Conservation (phyloP, 2,888 invertebrate species). For the Trachelus troglodyta region DNA sequence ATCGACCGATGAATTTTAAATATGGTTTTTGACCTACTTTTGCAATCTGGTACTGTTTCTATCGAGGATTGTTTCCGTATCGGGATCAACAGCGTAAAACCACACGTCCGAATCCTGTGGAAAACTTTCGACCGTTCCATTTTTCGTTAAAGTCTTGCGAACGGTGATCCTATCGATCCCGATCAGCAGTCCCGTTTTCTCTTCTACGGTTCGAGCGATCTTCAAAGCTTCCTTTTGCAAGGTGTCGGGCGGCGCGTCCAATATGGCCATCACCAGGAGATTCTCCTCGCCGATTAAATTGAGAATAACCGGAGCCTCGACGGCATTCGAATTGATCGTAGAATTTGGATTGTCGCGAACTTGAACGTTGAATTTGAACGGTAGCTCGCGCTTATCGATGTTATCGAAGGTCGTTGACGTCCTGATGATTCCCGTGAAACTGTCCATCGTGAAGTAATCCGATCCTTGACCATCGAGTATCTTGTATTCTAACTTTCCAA, state of each 20-base stretch:
- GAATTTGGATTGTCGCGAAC: conserved; percentile 79
- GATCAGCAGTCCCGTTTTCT: conserved; percentile 79
- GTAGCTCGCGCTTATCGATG: conserved; percentile 73
- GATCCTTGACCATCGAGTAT: conserved; percentile 68
- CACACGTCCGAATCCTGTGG: conserved; percentile 85
- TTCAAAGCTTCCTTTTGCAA: conserved; percentile 71
- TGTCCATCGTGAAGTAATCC: conserved; percentile 80
- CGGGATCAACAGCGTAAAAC: conserved; percentile 87
- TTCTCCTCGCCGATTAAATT: conserved; percentile 84
- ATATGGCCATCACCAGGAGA: conserved; percentile 81
- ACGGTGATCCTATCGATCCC: conserved; percentile 88
- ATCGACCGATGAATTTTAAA: not conserved
- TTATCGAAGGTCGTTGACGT: conserved; percentile 80
- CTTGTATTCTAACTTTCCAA: conserved; percentile 82
- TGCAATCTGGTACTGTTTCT: conserved; percentile 79
- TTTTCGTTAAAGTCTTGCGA: conserved; percentile 78
- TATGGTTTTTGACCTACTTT: conserved; percentile 66
- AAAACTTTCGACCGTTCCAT: conserved; percentile 78
- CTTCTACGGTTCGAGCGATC: conserved; percentile 75
- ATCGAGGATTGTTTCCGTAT: conserved; percentile 77
- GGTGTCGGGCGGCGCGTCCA: conserved; percentile 79
- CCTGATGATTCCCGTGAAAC: conserved; percentile 80
- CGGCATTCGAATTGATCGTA: conserved; percentile 73
- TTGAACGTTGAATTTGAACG: conserved; percentile 75
- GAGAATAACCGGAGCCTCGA: conserved; percentile 75